Conservation (phyloP, 2,888 invertebrate genomes). For the Leptinotarsa haldemani region DNA sequence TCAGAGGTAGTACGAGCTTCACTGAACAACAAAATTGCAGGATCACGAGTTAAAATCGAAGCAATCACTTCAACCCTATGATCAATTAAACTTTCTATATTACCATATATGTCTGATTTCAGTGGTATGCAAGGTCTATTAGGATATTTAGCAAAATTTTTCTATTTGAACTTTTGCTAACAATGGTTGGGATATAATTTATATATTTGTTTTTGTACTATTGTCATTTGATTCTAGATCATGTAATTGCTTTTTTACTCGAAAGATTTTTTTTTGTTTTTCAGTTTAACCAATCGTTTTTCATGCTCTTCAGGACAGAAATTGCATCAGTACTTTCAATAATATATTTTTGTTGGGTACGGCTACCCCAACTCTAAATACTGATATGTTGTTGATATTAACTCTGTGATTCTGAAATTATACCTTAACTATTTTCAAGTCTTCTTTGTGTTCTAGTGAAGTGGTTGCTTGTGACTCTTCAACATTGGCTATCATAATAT, state of each 20-base stretch:
- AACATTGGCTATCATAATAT: conserved; percentile 17
- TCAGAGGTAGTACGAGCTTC: too few relatives aligned
- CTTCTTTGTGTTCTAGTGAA: conserved; percentile 11
- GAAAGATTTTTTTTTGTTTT: background rate
- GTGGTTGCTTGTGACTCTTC: background rate
- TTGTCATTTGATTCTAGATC: background rate
- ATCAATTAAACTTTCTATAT: background rate
- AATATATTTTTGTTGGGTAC: background rate
- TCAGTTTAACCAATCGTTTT: background rate
- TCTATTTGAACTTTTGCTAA: background rate
- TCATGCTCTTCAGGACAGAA: background rate
- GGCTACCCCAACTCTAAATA: conserved; percentile 20
- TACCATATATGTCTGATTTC: background rate
- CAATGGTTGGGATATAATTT: conserved; percentile 4
- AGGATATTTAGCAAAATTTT: conserved; percentile 10
- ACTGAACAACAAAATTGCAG: too few relatives aligned
- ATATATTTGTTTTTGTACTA: conserved; percentile 15
- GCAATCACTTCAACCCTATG: background rate
- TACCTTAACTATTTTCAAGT: background rate
- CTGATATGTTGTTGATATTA: background rate
- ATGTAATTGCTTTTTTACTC: background rate
- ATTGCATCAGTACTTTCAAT: conserved; percentile 11
- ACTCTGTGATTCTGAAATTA: background rate
- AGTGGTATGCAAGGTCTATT: background rate
- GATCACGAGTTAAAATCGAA: background rate